Percentiles rank a stretch among this genome's conserved stretches.
Evolutionary conservation across 2,797 vertebrate species (phyloP).

Genomic region (Gymnoscopelus microlampas): DNA sequence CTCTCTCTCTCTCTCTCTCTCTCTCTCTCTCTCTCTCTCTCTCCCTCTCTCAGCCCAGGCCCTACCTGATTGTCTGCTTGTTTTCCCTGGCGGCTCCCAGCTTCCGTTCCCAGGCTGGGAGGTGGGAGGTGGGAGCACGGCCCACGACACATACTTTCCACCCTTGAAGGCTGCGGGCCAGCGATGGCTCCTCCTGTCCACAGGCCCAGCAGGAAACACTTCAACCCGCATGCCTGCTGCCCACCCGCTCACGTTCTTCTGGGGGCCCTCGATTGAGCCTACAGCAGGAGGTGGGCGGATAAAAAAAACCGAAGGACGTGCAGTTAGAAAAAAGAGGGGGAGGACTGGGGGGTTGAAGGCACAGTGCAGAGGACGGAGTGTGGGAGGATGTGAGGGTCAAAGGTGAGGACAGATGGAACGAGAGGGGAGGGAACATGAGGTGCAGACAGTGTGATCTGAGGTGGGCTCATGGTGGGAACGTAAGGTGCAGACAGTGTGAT

Average conservation of each 20-base stretch:
- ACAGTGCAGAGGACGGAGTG: too few relatives aligned
- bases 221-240: slow-evolving; percentile 86
- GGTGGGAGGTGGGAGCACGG: slow-evolving; percentile 88
- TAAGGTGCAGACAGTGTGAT: too few relatives aligned
- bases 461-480: too few relatives aligned
- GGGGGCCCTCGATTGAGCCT: slow-evolving; percentile 71
- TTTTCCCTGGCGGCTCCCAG: slow-evolving; percentile 96
- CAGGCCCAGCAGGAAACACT: slow-evolving; percentile 94
- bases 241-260: slow-evolving; percentile 62
- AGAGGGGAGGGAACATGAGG: not conserved
- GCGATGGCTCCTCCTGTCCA: slow-evolving; percentile 92
- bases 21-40: slow-evolving; percentile 34
- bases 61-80: slow-evolving; percentile 99
- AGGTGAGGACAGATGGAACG: slow-evolving; percentile 1
- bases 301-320: too few relatives aligned
- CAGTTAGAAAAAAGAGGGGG: not conserved
- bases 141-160: slow-evolving; percentile 98
- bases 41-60: slow-evolving; percentile 43
- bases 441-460: too few relatives aligned
- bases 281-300: too few relatives aligned
- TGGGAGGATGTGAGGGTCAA: slow-evolving; percentile 10
- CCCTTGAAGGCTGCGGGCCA: slow-evolving; percentile 91
- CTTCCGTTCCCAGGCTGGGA: slow-evolving; percentile 99
- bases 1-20: slow-evolving; percentile 36
- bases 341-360: slow-evolving; percentile 47